These are phyloP conservation scores for Rhinogobius similis DNA, from an alignment of 2,113 vertebrate species.

Conservation along the genomic window DNA sequence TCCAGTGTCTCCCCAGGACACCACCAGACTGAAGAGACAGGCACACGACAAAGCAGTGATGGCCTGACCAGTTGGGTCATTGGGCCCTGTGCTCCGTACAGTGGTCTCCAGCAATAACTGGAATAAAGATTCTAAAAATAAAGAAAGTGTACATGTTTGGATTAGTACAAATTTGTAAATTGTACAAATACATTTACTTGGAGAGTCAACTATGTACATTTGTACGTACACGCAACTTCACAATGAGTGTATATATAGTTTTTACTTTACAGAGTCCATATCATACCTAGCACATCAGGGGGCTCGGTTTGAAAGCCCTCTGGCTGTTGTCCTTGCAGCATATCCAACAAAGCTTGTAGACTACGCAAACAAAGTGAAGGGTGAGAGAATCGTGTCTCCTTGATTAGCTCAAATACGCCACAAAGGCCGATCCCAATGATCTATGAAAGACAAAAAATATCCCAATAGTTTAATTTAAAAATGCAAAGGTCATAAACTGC, in stretches of 20 bases:
- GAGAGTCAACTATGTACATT: neutral
- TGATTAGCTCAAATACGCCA: conserved; percentile 98
- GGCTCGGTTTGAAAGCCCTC: conserved; percentile 97
- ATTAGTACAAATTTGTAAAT: neutral
- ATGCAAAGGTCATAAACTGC: neutral
- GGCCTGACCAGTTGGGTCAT: conserved; percentile 93
- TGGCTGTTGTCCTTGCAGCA: conserved; percentile 96
- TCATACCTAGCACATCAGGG: conserved; percentile 92
- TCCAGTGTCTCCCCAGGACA: conserved; percentile 97
- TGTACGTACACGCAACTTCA: neutral
- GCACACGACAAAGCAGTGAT: conserved; percentile 95
- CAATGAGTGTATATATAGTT: too few species aligned
- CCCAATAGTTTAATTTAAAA: neutral
- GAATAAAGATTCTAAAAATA: conserved; percentile 91
- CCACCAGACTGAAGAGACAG: conserved; percentile 98
- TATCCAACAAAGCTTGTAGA: conserved; percentile 94
- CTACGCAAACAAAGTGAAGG: conserved; percentile 95
- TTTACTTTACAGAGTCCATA: too few species aligned
- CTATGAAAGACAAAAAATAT: conserved; percentile 65
- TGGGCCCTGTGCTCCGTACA: conserved; percentile 93
- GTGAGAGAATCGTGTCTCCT: conserved; percentile 97
- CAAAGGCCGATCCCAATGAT: conserved; percentile 98
- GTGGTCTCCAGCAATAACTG: conserved; percentile 96
- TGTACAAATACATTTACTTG: neutral
- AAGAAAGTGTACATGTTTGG: neutral